Evolutionary conservation across 2,888 invertebrate genomes (phyloP), one percentile per base, ranked within the genome.

Genomic region (Acleris emargana): DNA sequence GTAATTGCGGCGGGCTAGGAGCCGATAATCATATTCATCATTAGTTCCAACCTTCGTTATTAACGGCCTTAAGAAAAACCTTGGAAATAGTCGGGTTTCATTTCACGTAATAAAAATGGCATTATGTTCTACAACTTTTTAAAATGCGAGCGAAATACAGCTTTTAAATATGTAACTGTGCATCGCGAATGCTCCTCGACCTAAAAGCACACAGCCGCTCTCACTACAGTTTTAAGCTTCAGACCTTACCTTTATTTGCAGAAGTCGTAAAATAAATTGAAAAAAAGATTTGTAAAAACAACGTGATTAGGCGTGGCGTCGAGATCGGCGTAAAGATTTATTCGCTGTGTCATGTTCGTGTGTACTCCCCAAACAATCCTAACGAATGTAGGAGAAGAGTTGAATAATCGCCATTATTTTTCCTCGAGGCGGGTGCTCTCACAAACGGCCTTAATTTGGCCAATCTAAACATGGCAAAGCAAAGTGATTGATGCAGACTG

Each of bases 351-450:
- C 64, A 64, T 68, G 55, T 66, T 60, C 64, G 54, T 64, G 54
- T 63, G 60, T 68, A 57, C 60, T 52, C 62, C 32, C 25, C 64
- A 64, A 64, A 68, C 54, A 68, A 64, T 64, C 42, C 67, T 67
- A 63, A 67, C 63, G 63, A 73, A 72, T 69, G 69, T 72, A 71
- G 73, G 62, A 64, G 69, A 79, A 77, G 78, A 81, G 80, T 82
- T 83, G 85, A 88, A 83, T 86, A 81, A 87, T 86, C 78, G 76
- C 79, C 80, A 82, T 86, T 84, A 87, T 88, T 84, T 84, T 86
- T 86, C 85, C 76, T 73, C 75, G 73, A 76, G 77, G 79, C 80
- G 75, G 70, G 70, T 73, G 76, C 75, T 80, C 78, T 77, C 77
- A 76, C 79, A 79, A 76, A 81, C 78, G 76, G 76, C 83, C 81